phyloP scores from a whole-genome alignment of 2,113 vertebrate species.

The Xenopus borealis region DNA sequence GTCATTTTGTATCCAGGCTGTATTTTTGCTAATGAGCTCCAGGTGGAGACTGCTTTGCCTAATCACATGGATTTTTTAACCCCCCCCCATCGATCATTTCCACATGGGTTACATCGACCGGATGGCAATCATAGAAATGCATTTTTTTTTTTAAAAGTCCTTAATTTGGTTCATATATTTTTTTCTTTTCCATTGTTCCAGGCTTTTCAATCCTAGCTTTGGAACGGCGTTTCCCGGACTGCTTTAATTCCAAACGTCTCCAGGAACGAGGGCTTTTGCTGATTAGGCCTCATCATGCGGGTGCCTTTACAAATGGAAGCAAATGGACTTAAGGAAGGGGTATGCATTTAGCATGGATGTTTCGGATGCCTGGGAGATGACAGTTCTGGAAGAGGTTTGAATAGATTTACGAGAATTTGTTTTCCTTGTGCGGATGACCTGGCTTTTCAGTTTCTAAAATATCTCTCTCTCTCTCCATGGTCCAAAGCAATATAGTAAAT shows the following conservation, averaged over 20 bases:
- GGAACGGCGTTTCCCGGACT: not conserved
- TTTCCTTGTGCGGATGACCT: not conserved
- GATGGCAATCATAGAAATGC: constrained; percentile 13
- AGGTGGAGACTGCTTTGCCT: constrained; percentile 56
- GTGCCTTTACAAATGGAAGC: not conserved
- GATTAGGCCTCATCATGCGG: not conserved
- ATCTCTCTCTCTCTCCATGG: not conserved
- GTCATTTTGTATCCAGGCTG: constrained; percentile 60
- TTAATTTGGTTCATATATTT: not conserved
- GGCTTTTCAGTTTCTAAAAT: not conserved
- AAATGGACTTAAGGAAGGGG: not conserved
- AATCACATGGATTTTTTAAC: constrained; percentile 47
- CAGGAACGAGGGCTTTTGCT: not conserved
- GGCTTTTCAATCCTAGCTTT: not conserved
- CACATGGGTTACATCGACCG: constrained; percentile 26
- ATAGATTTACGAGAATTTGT: constrained; percentile 7
- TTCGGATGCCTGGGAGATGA: not conserved
- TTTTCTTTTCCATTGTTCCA: not conserved
- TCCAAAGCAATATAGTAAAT: not conserved
- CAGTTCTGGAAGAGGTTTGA: constrained; percentile 5
- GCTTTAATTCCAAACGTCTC: constrained; percentile 2
- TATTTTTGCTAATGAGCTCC: constrained; percentile 62
- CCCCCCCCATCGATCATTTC: constrained; percentile 46
- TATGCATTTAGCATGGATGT: not conserved
- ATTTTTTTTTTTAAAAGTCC: constrained; percentile 13